Evolutionary conservation across 1,140 invertebrate genomes (phyloP), one percentile per base, ranked within the genome.

Genomic region (Apis cerana): DNA sequence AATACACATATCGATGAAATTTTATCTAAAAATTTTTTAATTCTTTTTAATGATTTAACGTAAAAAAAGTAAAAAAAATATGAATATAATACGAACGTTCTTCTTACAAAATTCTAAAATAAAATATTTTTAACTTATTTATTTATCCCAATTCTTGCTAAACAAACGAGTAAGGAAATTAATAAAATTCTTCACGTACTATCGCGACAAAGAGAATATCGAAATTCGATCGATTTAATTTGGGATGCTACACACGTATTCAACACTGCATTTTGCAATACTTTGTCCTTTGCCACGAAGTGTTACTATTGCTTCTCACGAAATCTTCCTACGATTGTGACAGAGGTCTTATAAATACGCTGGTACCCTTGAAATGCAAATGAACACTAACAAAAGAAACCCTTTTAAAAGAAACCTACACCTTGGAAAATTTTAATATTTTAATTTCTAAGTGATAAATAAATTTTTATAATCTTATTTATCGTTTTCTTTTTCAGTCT

Each of bases 211-310:
- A 50, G 59, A 1, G 17, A 23, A 27, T 48, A 17, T 19, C 8
- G 52, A 48, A 69, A 27, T 50, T 78, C 23, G 68, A 54, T 69
- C 23, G 58, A 62, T 12, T 27, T 43, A 8, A 4, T 21, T 50
- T 21, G 3, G 9, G 13, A 80, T 67, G 12, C 79, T 1, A n/a
- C 21, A n/a, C 70, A 80, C 78, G 79, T 19, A 5, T 7, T 7
- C 1, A 4, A 3, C 21, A n/a, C 33, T 7, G 33, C 69, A 43
- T 80, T 75, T 80, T 54, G 61, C 50, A 80, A 80, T 17, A 54
- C 52, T 23, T 33, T 1, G 33, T 67, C 61, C 59, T 67, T 48
- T 58, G 13, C n/a, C 17, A 56, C 21, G 17, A 75, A 79, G 61
- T 54, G 21, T 54, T 23, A 61, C 43, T 54, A 23, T 70, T 27